A percentile compares a stretch with the other conserved stretches of the same genome.
Conservation (phyloP, 2,888 invertebrate species). For the Argynnis bischoffii region DNA sequence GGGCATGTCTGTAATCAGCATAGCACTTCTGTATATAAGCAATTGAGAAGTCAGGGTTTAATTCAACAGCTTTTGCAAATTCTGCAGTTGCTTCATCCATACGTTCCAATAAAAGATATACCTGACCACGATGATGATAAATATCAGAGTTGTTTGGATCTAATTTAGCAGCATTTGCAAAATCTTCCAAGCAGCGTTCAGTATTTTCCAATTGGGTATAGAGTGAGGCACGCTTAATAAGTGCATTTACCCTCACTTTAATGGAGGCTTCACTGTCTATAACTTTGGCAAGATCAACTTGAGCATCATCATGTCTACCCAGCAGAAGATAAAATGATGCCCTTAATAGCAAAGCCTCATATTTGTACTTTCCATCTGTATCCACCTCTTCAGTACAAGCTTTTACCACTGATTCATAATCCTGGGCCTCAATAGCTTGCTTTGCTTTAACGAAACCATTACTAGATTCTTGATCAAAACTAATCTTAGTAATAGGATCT, state of each 20-base stretch:
- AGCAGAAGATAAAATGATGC: constrained; percentile 92
- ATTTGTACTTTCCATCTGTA: constrained; percentile 83
- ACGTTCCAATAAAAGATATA: constrained; percentile 90
- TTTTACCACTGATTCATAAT: constrained; percentile 89
- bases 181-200: constrained; percentile 89
- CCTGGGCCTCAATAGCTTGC: constrained; percentile 85
- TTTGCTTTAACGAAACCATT: constrained; percentile 89
- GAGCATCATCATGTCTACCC: constrained; percentile 88
- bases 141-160: constrained; percentile 93
- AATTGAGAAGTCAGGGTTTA: constrained; percentile 92
- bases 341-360: constrained; percentile 89
- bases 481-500: constrained; percentile 88
- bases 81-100: constrained; percentile 91
- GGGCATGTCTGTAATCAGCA: constrained; percentile 90
- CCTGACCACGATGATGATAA: constrained; percentile 96
- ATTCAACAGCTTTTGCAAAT: constrained; percentile 90
- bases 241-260: constrained; percentile 89
- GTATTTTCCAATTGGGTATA: constrained; percentile 90
- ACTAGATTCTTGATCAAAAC: constrained; percentile 64
- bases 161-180: constrained; percentile 88
- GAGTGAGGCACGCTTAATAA: constrained; percentile 93
- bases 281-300: constrained; percentile 87
- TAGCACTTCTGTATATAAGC: constrained; percentile 96
- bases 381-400: constrained; percentile 91
- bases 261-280: constrained; percentile 84